Percentiles rank a stretch among this genome's conserved stretches.
These are phyloP conservation scores for Lithobates pipiens DNA, from an alignment of 2,797 vertebrate genomes.

Conservation along the genomic window DNA sequence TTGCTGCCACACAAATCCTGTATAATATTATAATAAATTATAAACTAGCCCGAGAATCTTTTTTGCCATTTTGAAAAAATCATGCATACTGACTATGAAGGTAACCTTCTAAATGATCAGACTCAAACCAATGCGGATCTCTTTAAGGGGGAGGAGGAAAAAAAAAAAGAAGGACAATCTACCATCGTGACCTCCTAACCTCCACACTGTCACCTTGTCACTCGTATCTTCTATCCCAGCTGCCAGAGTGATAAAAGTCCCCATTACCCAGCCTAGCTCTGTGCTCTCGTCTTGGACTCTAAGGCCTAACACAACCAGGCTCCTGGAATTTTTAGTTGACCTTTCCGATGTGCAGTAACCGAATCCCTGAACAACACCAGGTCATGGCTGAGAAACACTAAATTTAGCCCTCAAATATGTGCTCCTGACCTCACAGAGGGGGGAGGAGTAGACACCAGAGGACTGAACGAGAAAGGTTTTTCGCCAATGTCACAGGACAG, in stretches of 20 bases:
- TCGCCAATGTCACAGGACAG: conserved; percentile 28
- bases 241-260: not conserved
- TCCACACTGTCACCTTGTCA: conserved; percentile 9
- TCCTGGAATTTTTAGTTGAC: conserved; percentile 46
- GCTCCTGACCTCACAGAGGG: conserved; percentile 17
- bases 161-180: not conserved
- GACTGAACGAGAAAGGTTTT: not conserved
- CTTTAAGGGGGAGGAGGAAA: not conserved
- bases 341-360: conserved; percentile 43
- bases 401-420: conserved; percentile 51
- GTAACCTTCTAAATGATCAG: no score
- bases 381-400: conserved; percentile 27
- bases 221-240: conserved; percentile 2
- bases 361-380: conserved; percentile 44
- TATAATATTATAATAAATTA: no score
- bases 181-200: conserved; percentile 3
- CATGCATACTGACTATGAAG: no score
- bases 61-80: no score
- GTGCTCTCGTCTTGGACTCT: conserved; percentile 18
- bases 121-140: not conserved
- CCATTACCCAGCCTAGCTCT: not conserved
- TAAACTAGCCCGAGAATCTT: no score
- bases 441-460: not conserved
- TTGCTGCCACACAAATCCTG: no score
- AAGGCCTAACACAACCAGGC: not conserved